These are phyloP conservation scores for Aethes cnicana DNA, from an alignment of 2,888 invertebrate species.

Conservation along the genomic window DNA sequence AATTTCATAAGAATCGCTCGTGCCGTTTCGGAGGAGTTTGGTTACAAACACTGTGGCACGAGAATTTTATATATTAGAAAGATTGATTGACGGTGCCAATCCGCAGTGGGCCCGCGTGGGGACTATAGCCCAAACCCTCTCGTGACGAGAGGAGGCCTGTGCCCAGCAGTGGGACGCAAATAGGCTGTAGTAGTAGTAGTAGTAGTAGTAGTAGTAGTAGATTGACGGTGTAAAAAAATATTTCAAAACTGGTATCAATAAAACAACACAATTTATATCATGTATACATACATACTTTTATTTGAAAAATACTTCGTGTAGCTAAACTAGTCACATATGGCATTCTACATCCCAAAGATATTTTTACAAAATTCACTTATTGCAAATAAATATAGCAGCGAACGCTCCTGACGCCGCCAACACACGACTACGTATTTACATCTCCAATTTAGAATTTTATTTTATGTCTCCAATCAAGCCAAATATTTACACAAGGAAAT, in stretches of 20 bases:
- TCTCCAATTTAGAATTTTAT: constrained; percentile 41
- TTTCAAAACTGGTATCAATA: constrained; percentile 35
- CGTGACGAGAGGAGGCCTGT: no score
- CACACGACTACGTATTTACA: constrained; percentile 41
- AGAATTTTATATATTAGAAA: no score
- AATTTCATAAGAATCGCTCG: no score
- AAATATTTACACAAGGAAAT: constrained; percentile 34
- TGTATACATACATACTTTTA: constrained; percentile 69
- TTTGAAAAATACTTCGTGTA: constrained; percentile 68
- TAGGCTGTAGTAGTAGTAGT: no score
- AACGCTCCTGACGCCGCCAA: constrained; percentile 26
- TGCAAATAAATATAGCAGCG: constrained; percentile 52
- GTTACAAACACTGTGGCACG: no score
- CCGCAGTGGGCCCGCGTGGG: no score
- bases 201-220: no score
- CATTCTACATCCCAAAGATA: constrained; percentile 58
- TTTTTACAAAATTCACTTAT: constrained; percentile 49
- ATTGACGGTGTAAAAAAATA: no score
- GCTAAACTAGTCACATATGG: constrained; percentile 68
- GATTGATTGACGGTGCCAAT: no score
- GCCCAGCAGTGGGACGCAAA: no score
- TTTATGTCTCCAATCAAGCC: constrained; percentile 36
- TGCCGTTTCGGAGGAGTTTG: no score
- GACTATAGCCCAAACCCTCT: no score
- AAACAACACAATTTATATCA: constrained; percentile 44